A percentile compares a stretch with the other conserved stretches of the same genome.
These are phyloP conservation scores for Cricetomys ansorgei DNA, from an alignment of 2,113 vertebrate genomes.

Conservation along the genomic window DNA sequence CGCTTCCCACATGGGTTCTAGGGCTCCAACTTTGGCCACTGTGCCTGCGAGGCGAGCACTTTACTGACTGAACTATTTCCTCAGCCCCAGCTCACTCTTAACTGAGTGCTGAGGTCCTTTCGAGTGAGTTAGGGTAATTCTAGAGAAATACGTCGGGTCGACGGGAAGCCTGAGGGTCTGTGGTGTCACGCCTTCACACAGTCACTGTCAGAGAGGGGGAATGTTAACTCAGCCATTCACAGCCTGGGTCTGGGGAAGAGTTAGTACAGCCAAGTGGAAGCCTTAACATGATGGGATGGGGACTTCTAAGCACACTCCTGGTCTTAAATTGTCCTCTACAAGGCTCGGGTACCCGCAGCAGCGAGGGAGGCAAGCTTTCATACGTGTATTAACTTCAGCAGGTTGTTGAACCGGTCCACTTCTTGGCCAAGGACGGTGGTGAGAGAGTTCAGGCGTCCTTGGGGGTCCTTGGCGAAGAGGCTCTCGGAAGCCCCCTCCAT, in stretches of 20 bases:
- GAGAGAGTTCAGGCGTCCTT: conserved; percentile 88
- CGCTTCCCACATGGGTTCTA: not conserved
- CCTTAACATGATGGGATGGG: not conserved
- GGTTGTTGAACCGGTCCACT: conserved; percentile 89
- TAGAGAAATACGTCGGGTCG: not conserved
- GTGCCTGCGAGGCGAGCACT: not conserved
- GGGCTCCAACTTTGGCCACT: not conserved
- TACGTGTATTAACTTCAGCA: conserved; percentile 87
- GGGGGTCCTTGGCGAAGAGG: conserved; percentile 87
- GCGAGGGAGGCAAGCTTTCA: not conserved
- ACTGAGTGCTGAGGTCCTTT: not conserved
- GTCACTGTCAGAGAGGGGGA: not conserved
- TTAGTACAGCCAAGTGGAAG: not conserved
- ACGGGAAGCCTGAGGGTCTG: not conserved
- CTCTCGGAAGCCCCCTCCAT: conserved; percentile 87
- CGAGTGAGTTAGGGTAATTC: not conserved
- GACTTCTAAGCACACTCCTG: not conserved
- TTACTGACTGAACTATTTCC: not conserved
- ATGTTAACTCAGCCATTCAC: not conserved
- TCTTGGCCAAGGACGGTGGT: conserved; percentile 91
- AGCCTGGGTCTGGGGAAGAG: not conserved
- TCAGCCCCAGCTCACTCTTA: not conserved
- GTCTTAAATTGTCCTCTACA: not conserved
- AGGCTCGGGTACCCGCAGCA: not conserved
- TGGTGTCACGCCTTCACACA: not conserved